phyloP scores from a whole-genome alignment of 2,113 vertebrate genomes.

The Parotia lawesii region DNA sequence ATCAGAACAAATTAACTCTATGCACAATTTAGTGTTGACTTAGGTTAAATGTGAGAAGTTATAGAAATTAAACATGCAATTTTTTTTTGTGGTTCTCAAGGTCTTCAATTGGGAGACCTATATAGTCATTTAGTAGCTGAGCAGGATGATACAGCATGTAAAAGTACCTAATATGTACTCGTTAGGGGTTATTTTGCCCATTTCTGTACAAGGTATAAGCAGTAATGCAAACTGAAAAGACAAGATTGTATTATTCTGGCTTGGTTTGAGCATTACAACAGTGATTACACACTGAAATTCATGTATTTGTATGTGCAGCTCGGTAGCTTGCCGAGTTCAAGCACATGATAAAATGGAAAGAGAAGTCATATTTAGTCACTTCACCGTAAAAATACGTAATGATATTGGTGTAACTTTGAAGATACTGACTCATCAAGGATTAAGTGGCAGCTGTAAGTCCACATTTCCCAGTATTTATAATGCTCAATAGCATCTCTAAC shows the following conservation, averaged over 20 bases:
- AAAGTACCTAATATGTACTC: neutral
- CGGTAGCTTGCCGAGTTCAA: neutral
- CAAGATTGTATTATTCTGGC: neutral
- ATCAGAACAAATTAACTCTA: neutral
- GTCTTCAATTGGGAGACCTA: neutral
- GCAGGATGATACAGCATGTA: neutral
- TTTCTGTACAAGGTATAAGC: neutral
- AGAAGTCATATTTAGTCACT: neutral
- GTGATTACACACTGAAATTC: neutral
- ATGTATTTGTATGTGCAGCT: accelerated
- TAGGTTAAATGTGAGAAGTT: neutral
- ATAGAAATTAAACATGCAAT: neutral
- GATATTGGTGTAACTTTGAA: neutral
- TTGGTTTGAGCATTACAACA: neutral
- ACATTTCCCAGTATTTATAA: neutral
- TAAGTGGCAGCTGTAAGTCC: neutral
- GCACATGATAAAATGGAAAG: neutral
- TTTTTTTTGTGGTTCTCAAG: neutral
- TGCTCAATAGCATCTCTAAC: neutral
- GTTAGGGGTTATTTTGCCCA: neutral
- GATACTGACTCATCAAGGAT: neutral
- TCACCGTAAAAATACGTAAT: neutral
- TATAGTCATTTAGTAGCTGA: neutral
- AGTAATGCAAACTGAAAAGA: neutral
- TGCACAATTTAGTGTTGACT: neutral